Percentiles rank a stretch among this genome's conserved stretches.
phyloP scores from a whole-genome alignment of 1,140 invertebrate species.

The Euwallacea similis region DNA sequence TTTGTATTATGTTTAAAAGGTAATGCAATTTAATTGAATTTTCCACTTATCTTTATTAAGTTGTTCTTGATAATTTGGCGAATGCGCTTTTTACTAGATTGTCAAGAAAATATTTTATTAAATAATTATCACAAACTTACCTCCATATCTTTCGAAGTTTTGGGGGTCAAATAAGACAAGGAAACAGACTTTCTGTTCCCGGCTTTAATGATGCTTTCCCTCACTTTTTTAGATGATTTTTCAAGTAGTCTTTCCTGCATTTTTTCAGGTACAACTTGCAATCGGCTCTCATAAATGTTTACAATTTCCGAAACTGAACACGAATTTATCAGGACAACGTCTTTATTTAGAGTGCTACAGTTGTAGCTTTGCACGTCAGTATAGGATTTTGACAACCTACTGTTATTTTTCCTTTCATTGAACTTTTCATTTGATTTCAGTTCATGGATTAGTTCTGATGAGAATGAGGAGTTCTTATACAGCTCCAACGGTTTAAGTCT shows the following conservation, averaged over 20 bases:
- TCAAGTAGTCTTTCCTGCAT: too few relatives aligned
- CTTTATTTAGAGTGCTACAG: background rate
- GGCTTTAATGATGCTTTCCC: background rate
- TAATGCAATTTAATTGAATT: background rate
- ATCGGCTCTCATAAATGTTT: slow-evolving; percentile 2
- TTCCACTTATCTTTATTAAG: background rate
- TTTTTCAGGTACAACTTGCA: background rate
- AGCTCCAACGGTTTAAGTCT: background rate
- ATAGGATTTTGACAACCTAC: slow-evolving; percentile 17
- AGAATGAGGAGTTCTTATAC: slow-evolving; percentile 3
- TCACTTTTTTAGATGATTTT: background rate
- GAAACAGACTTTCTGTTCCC: too few relatives aligned
- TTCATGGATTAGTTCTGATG: slow-evolving; percentile 14
- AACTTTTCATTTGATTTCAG: slow-evolving; percentile 3
- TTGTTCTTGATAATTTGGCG: background rate
- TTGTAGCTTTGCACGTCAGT: background rate
- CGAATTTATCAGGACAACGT: background rate
- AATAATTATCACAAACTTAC: too few relatives aligned
- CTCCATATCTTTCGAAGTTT: too few relatives aligned
- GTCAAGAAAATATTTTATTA: too few relatives aligned
- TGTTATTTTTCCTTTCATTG: slow-evolving; percentile 1
- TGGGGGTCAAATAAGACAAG: too few relatives aligned
- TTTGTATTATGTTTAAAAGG: background rate
- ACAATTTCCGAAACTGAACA: slow-evolving; percentile 1
- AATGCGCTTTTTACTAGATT: background rate